Base-by-base conservation (phyloP, 2,888 invertebrate species). In the Xestobium rufovillosum region DNA sequence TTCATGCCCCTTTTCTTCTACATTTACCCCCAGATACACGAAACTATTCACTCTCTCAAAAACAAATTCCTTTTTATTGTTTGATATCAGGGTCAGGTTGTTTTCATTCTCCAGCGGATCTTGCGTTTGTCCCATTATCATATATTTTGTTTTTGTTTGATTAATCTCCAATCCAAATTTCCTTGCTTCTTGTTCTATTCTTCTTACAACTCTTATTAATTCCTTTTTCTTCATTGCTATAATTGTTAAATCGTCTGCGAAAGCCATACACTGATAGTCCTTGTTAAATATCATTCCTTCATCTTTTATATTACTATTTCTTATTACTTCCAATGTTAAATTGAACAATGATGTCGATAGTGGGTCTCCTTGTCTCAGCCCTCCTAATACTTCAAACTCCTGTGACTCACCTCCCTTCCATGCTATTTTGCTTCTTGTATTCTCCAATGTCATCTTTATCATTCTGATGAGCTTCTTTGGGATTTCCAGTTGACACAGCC, bases 191-290 rank as follows among this genome's bases (percentile, higher is more conserved):
- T 10, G 28, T 29, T 23, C 16, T 17, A 36, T 23, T 11, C 29
- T 36, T 10, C 16, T 14, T 6, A 27, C 23, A 12, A 17, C 30
- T 30, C 19, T 23, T 4, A n/a, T 28, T 30, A 35, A 16, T 15
- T 27, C 16, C 3, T 10, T 11, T 29, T 27, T 26, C 28, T 26
- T 26, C 9, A 26, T 32, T 13, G 28, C 35, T 13, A 35, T 3
- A 26, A 35, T 30, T 30, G 14, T 28, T n/a, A 35, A 17, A 30
- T 35, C 35, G 28, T 35, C 35, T 6, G 26, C 35, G 12, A 28
- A 28, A 6, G 26, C 11, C 11, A 12, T n/a, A 12, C 26, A 17
- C 27, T 15, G 11, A 12, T 35, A 28, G 9, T 10, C 26, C 27
- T 13, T 30, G 14, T 19, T 30, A 19, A 10, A 29, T 16, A 36